These are phyloP conservation scores for Drosophila albomicans DNA, from an alignment of 1,140 invertebrate species.

Conservation along the genomic window DNA sequence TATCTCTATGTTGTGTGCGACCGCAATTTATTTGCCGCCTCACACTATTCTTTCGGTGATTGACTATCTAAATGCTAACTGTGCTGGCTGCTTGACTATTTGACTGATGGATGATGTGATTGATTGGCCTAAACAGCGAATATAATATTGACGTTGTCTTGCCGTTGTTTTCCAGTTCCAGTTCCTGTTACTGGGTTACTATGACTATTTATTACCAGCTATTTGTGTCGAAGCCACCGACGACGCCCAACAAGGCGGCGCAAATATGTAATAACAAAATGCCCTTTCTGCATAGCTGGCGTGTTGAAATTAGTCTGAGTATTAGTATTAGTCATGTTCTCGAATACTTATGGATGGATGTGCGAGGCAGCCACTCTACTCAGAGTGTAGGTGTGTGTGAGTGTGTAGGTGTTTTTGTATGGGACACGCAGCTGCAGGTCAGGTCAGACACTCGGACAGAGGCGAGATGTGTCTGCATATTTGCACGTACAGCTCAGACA, in stretches of 20 bases:
- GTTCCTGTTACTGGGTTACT: conserved; percentile 49
- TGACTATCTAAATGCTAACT: conserved; percentile 18
- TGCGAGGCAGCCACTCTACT: conserved; percentile 1
- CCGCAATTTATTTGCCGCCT: too few relatives aligned
- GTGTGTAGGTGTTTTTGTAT: neutral
- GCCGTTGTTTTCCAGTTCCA: conserved; percentile 15
- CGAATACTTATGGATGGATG: conserved; percentile 32
- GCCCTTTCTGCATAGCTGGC: conserved; percentile 36
- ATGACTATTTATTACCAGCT: conserved; percentile 71
- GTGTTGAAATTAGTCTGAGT: conserved; percentile 62
- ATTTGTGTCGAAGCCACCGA: conserved; percentile 45
- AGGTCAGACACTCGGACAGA: neutral
- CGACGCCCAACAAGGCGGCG: conserved; percentile 28
- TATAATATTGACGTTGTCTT: conserved; percentile 43
- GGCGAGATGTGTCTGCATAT: conserved; percentile 34
- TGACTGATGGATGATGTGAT: conserved; percentile 68
- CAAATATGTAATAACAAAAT: conserved; percentile 46
- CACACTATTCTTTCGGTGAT: neutral
- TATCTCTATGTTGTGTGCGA: too few relatives aligned
- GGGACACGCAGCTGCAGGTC: conserved; percentile 14
- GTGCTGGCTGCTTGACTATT: conserved; percentile 41
- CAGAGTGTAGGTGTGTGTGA: neutral
- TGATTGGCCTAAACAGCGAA: conserved; percentile 64
- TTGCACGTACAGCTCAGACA: conserved; percentile 32
- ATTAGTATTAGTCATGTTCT: conserved; percentile 68